Conservation (phyloP, 2,888 invertebrate genomes). For the Linnaemya vulpina region DNA sequence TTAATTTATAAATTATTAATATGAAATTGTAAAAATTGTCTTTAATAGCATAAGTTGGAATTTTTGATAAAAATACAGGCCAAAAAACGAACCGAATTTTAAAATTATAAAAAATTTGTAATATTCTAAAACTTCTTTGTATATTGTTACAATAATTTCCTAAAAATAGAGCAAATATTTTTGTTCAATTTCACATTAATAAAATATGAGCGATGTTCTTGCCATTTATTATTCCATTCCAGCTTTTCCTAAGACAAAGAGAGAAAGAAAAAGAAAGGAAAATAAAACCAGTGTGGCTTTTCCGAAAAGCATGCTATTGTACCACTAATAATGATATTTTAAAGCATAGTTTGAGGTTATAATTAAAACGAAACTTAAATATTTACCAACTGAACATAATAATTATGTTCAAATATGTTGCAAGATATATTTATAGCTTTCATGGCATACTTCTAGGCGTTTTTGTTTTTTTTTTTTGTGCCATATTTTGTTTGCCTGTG, state of each 20-base stretch:
- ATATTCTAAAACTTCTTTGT: no score
- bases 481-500: constrained; percentile 19
- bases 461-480: no score
- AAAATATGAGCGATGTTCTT: neutral
- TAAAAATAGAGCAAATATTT: no score
- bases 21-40: no score
- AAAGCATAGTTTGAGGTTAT: constrained; percentile 38
- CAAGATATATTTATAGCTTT: constrained; percentile 28
- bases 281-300: neutral
- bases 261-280: neutral
- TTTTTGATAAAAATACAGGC: no score
- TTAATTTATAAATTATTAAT: no score
- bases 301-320: neutral
- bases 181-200: neutral
- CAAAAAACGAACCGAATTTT: no score
- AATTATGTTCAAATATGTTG: constrained; percentile 16
- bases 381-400: constrained; percentile 14
- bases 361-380: constrained; percentile 36
- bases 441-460: constrained; percentile 29
- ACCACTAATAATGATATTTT: neutral
- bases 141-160: no score
- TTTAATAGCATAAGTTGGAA: no score
- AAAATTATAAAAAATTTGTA: no score
- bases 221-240: neutral
- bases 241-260: neutral